These are phyloP conservation scores for Lysiphlebus fabarum DNA, from an alignment of 1,140 invertebrate genomes.

Conservation along the genomic window DNA sequence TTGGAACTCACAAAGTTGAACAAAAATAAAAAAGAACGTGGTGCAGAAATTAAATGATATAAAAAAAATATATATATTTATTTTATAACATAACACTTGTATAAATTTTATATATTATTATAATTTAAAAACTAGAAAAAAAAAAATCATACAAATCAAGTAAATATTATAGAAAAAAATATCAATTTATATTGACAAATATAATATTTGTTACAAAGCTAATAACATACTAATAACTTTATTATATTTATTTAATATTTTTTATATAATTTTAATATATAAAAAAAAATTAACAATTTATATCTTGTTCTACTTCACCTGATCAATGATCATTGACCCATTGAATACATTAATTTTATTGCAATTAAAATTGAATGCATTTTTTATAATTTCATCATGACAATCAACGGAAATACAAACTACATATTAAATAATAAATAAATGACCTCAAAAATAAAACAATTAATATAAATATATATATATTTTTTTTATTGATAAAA, in stretches of 20 bases:
- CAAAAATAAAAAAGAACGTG: too few relatives aligned
- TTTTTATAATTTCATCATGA: constrained; percentile 39
- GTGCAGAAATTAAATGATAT: constrained; percentile 6
- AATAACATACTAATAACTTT: too few relatives aligned
- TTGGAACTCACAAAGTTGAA: constrained; percentile 28
- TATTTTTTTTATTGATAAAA: not conserved
- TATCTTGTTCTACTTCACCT: constrained; percentile 19
- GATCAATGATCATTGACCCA: constrained; percentile 48
- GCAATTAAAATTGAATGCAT: constrained; percentile 47
- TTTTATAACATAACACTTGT: too few relatives aligned
- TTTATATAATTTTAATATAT: not conserved
- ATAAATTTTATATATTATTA: too few relatives aligned
- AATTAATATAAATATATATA: not conserved
- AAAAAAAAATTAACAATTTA: constrained; percentile 1
- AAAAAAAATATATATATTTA: constrained; percentile 35
- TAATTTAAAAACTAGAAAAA: too few relatives aligned
- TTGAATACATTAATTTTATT: constrained; percentile 45
- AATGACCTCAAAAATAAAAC: not conserved
- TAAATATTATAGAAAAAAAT: too few relatives aligned
- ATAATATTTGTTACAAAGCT: too few relatives aligned
- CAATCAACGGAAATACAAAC: constrained; percentile 48
- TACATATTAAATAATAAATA: too few relatives aligned
- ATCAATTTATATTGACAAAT: too few relatives aligned
- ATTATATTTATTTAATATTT: too few relatives aligned
- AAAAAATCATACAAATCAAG: too few relatives aligned